A percentile compares a stretch with the other conserved stretches of the same genome.
These are phyloP conservation scores for Octopus sinensis DNA, from an alignment of 1,140 invertebrate species.

Conservation along the genomic window DNA sequence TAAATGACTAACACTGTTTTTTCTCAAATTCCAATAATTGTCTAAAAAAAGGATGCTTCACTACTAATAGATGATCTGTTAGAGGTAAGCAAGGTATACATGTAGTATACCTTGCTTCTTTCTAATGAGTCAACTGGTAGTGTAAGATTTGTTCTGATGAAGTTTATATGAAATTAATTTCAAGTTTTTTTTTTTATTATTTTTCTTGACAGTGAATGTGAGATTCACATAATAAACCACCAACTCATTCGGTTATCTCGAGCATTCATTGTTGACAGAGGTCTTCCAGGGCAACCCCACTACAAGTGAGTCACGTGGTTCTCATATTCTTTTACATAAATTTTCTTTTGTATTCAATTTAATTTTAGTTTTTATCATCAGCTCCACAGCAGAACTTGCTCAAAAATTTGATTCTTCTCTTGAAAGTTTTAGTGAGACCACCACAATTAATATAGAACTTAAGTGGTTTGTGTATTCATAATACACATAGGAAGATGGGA, in stretches of 20 bases:
- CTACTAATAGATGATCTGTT: too few species aligned
- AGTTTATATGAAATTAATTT: conserved; percentile 56
- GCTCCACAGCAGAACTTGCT: neutral
- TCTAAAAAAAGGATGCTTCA: too few species aligned
- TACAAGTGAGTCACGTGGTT: conserved; percentile 37
- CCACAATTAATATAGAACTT: too few species aligned
- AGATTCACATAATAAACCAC: conserved; percentile 40
- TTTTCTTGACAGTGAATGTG: conserved; percentile 43
- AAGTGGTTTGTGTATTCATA: too few species aligned
- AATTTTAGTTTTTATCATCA: neutral
- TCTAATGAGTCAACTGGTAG: too few species aligned
- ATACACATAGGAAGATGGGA: too few species aligned
- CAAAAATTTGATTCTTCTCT: neutral
- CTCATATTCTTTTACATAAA: neutral
- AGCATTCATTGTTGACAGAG: conserved; percentile 38
- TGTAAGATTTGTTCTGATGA: too few species aligned
- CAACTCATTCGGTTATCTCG: conserved; percentile 41
- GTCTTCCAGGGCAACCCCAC: conserved; percentile 37
- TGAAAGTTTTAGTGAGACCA: neutral
- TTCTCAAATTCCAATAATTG: too few species aligned
- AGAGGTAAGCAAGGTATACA: too few species aligned
- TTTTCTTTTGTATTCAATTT: neutral
- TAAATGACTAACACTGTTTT: too few species aligned
- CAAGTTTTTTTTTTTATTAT: conserved; percentile 10
- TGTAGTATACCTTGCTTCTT: too few species aligned